Percentiles rank a stretch among this genome's conserved stretches.
These are phyloP conservation scores for Triops longicaudatus DNA, from an alignment of 1,140 invertebrate genomes.

Conservation along the genomic window DNA sequence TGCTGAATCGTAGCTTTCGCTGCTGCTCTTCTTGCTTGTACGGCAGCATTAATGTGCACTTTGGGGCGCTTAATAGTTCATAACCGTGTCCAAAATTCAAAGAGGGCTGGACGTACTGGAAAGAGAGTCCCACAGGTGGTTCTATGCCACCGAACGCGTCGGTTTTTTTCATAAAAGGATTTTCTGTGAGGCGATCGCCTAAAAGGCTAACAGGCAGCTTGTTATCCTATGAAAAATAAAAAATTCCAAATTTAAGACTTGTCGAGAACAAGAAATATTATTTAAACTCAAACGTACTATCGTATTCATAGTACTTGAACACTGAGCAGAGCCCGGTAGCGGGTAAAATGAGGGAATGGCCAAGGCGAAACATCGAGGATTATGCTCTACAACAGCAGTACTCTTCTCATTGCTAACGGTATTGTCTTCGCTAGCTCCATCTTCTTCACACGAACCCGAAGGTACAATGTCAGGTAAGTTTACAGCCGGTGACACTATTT, in stretches of 20 bases:
- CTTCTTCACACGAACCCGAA: background rate
- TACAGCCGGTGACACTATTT: background rate
- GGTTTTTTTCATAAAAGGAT: slow-evolving; percentile 18
- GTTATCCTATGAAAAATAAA: background rate
- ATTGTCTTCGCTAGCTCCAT: slow-evolving; percentile 21
- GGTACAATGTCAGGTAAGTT: slow-evolving; percentile 1
- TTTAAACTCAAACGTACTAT: background rate
- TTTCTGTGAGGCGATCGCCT: background rate
- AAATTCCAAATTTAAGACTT: background rate
- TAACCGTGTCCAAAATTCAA: slow-evolving; percentile 27
- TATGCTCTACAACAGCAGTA: background rate
- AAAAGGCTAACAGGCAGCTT: background rate
- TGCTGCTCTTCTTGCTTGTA: slow-evolving; percentile 37
- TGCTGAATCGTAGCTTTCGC: slow-evolving; percentile 27
- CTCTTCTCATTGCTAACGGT: slow-evolving; percentile 22
- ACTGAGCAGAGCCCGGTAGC: background rate
- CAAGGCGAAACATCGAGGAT: slow-evolving; percentile 5
- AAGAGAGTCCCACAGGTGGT: slow-evolving; percentile 30
- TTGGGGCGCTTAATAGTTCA: slow-evolving; percentile 26
- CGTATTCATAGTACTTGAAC: background rate
- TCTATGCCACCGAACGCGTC: slow-evolving; percentile 23
- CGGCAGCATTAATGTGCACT: slow-evolving; percentile 39
- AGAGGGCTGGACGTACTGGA: slow-evolving; percentile 27
- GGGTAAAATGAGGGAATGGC: background rate
- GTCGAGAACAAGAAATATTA: background rate